A percentile compares a stretch with the other conserved stretches of the same genome.
Evolutionary conservation across 1,140 invertebrate species (phyloP).

Genomic region (Diachasmimorpha longicaudata): DNA sequence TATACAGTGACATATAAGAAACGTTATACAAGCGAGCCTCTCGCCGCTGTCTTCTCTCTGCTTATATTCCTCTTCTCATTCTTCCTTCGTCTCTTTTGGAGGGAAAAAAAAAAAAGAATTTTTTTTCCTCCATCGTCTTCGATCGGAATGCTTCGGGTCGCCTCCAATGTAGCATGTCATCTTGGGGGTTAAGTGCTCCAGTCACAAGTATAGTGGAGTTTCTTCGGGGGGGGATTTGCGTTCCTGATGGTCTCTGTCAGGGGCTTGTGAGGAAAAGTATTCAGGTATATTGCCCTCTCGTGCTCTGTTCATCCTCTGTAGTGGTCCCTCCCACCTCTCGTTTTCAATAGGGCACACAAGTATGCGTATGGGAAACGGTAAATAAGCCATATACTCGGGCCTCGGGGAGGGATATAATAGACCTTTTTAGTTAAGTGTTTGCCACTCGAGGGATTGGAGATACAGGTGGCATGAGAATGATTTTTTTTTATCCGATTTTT

Average conservation of each 20-base stretch:
- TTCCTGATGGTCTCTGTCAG: not conserved
- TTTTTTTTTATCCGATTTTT: slow-evolving; percentile 2
- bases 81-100: not conserved
- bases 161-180: slow-evolving; percentile 47
- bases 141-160: slow-evolving; percentile 29
- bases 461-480: slow-evolving; percentile 39
- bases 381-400: slow-evolving; percentile 34
- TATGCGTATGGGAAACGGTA: slow-evolving; percentile 30
- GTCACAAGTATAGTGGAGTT: not conserved
- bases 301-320: not conserved
- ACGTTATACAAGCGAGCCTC: not conserved
- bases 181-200: slow-evolving; percentile 51
- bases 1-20: slow-evolving; percentile 22
- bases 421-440: slow-evolving; percentile 52
- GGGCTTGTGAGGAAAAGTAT: slow-evolving; percentile 17
- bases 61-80: not conserved
- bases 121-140: not conserved
- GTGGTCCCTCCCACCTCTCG: not conserved
- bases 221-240: not conserved
- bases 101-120: not conserved
- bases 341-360: not conserved
- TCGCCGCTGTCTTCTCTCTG: slow-evolving; percentile 1
- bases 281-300: slow-evolving; percentile 13
- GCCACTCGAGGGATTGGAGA: slow-evolving; percentile 39
- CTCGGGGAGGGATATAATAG: slow-evolving; percentile 40